Percentiles rank a stretch among this genome's conserved stretches.
These are phyloP conservation scores for Gnathonemus longibarbis DNA, from an alignment of 2,113 vertebrate species.

Conservation along the genomic window DNA sequence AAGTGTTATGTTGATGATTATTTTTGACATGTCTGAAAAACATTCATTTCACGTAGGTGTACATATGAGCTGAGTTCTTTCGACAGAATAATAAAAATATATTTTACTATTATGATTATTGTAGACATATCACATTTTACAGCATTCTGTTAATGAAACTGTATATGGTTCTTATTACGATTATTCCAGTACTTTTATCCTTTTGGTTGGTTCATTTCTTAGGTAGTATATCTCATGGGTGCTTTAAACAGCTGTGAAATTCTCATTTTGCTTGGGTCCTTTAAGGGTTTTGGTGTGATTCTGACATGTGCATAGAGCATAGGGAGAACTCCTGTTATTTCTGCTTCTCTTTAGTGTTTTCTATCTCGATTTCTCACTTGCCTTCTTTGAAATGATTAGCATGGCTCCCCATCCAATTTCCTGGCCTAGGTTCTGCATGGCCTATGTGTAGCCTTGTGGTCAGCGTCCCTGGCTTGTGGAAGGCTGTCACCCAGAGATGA, in stretches of 20 bases:
- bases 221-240: not conserved
- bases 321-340: not conserved
- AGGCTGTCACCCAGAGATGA: constrained; percentile 56
- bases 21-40: not conserved
- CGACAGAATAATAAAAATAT: not conserved
- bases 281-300: not conserved
- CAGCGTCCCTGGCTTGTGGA: constrained; percentile 45
- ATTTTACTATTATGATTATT: not conserved
- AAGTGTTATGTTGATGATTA: not conserved
- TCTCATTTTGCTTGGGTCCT: not conserved
- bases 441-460: constrained; percentile 56
- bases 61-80: not conserved
- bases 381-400: constrained; percentile 8
- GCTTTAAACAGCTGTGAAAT: not conserved
- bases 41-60: not conserved
- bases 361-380: not conserved
- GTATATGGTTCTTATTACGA: not conserved
- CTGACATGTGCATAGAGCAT: not conserved
- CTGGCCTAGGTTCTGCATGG: constrained; percentile 59
- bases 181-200: not conserved
- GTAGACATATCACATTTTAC: not conserved
- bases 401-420: constrained; percentile 43
- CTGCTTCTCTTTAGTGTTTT: not conserved
- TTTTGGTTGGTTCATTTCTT: not conserved
- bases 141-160: not conserved